Base-by-base conservation (phyloP, 1,140 invertebrate species). In the Macrobrachium nipponense region DNA sequence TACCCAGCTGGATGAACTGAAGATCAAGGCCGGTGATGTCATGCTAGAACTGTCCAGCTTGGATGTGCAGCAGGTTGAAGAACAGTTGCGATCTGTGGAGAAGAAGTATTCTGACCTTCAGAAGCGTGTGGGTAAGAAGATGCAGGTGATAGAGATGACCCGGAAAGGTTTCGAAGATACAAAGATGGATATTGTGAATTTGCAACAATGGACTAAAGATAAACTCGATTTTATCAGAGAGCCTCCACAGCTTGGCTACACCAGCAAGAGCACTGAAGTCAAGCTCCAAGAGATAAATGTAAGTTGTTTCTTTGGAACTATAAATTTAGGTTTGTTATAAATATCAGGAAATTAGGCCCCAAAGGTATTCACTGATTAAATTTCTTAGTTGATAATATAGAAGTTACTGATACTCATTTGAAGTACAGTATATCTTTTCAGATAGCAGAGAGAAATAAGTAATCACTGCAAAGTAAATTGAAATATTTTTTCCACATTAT, bases 31-130 rank as follows among this genome's bases (percentile, higher is more conserved):
- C 27, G 75, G 82, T 27, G 88, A 89, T n/a, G 80, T 89, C 20
- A 89, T 86, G 76, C 64, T 81, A 44, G 89, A 90, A 62, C 90
- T 90, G 88, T 90, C 95, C 90, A 96, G 96, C 91, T 91, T 96
- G 64, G 97, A 98, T 91, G 95, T 95, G 0, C 96, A 98, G 89
- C 96, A 98, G 91, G 95, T 98, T 23, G 96, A 98, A 90, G 97
- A 98, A 90, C 95, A 96, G 92, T 93, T 96, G 87, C 96, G 97
- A 91, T 94, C 95, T 0, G 92, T 96, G 2, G 96, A 98, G 90
- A 93, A 96, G 88, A 93, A 95, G 84, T 95, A 96, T 87, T 95
- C 94, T 77, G 96, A 98, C 90, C 94, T 97, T 0, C 93, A 93
- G 44, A 97, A 97, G 89, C 94, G 96, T 80, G 93, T 97, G 43